Evolutionary conservation across 2,113 vertebrate species (phyloP).

Genomic region (Oryctolagus cuniculus): mOryCun1.1 NC_091450.1:16624001-16624500

Average conservation of each 20-base stretch:
- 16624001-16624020: neutral
- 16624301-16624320: neutral
- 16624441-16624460: neutral
- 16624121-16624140: neutral
- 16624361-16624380: neutral
- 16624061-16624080: too few species aligned
- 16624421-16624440: neutral
- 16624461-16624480: neutral
- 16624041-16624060: neutral
- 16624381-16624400: neutral
- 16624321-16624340: neutral
- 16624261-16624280: neutral
- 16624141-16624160: neutral
- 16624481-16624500: neutral
- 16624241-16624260: neutral
- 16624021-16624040: neutral
- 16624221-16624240: neutral
- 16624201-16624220: neutral
- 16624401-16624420: neutral
- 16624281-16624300: neutral
- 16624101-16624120: neutral
- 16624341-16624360: constrained; percentile 6
- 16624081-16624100: neutral
- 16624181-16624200: neutral
- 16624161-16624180: neutral